Base-by-base conservation (phyloP, 2,797 vertebrate species). In the Diceros bicornis region DNA sequence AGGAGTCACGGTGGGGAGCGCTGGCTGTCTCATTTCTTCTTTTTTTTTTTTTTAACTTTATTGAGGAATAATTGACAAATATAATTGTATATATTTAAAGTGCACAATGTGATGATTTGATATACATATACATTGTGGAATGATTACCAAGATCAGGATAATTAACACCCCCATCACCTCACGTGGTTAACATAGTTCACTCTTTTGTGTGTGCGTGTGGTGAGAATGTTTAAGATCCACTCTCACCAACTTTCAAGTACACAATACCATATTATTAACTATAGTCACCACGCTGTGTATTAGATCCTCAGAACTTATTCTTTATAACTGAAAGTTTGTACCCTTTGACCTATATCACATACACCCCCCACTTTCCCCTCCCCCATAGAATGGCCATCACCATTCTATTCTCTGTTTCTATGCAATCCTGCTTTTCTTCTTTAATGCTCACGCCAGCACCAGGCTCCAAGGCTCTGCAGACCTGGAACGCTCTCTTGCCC, bases 261-360 rank as follows among this genome's bases (percentile, higher is more conserved):
- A 71, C n/a, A 74, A 44, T 25, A 32, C 74, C 1, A 0, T 59
- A 20, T 47, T 77, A 44, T 78, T 52, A 78, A 68, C 77, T 71
- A n/a, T 0, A 18, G 55, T 25, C 10, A 20, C 66, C 32, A 37
- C 32, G 66, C 89, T 64, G 32, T 27, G 12, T 32, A 1, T 72
- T 81, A 74, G 66, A 32, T 11, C 32, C 4, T 34, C 32, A 72
- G 47, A 55, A 47, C 27, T 4, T 47, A 18, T 16, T 79, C 34
- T 85, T 64, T 61, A 69, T 50, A 84, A 61, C 79, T 61, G 52
- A n/a, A 90, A 57, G 32, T 74, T 21, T 57, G 32, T n/a, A 47
- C 47, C 59, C 50, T 66, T 37, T 87, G 59, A 64, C 66, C 9
- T 57, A 6, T 10, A 25, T 29, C 47, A 4, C 6, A n/a, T n/a